Evolutionary conservation across 2,888 invertebrate genomes (phyloP).

Genomic region (Gortyna flavago): DNA sequence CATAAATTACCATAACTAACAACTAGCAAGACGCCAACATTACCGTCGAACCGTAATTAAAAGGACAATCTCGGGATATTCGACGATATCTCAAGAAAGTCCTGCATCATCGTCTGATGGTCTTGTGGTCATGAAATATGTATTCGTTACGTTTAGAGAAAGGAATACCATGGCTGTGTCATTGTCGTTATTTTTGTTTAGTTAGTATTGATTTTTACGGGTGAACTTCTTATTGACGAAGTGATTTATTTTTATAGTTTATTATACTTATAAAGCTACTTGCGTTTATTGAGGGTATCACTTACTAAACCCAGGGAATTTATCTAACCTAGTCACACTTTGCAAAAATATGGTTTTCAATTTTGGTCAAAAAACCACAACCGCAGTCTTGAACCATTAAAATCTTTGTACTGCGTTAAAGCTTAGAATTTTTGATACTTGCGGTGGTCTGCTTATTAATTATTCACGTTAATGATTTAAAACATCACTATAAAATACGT

Average conservation of each 20-base stretch:
- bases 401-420: not conserved
- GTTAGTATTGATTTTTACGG: constrained; percentile 26
- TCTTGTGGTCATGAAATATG: constrained; percentile 78
- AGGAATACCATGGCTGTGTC: constrained; percentile 63
- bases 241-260: not conserved
- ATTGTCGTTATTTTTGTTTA: constrained; percentile 41
- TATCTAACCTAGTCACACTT: not conserved
- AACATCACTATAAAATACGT: not conserved
- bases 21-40: constrained; percentile 56
- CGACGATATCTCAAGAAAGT: constrained; percentile 60
- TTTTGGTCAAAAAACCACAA: not conserved
- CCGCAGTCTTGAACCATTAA: not conserved
- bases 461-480: not conserved
- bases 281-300: not conserved
- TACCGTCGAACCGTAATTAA: constrained; percentile 73
- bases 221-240: not conserved
- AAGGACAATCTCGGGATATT: constrained; percentile 73
- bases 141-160: constrained; percentile 70
- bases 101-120: constrained; percentile 70
- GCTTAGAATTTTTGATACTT: not conserved
- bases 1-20: constrained; percentile 10
- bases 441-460: not conserved
- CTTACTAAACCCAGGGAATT: not conserved
- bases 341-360: not conserved
- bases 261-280: not conserved